Conservation (phyloP, 2,797 vertebrate genomes). For the Tinamus major region DNA sequence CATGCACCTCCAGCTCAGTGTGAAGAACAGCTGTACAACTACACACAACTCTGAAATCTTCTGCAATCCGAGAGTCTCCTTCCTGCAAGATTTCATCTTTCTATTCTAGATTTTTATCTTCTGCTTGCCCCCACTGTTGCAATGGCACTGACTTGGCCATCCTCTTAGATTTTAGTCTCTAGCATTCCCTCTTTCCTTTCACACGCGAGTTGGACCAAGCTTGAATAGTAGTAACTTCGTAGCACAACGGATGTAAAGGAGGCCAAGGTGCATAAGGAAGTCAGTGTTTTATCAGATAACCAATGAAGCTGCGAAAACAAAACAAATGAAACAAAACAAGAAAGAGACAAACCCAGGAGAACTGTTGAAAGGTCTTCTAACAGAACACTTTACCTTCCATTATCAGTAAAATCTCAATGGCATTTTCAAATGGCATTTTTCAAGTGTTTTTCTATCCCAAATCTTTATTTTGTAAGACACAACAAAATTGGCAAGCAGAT, state of each 20-base stretch:
- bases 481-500: not conserved
- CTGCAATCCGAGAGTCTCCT: not conserved
- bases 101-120: not conserved
- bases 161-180: not conserved
- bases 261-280: not conserved
- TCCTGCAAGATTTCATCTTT: not conserved
- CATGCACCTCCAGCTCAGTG: slow-evolving; percentile 36
- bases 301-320: not conserved
- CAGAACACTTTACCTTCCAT: not conserved
- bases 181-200: not conserved
- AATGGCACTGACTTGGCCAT: not conserved
- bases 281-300: not conserved
- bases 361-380: not conserved
- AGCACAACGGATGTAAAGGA: not conserved
- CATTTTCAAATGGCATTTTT: not conserved
- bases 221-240: not conserved
- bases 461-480: not conserved
- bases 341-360: not conserved
- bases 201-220: not conserved
- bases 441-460: not conserved
- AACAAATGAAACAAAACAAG: not conserved
- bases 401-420: not conserved
- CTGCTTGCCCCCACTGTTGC: not conserved
- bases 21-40: not conserved
- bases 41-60: not conserved